A percentile compares a stretch with the other conserved stretches of the same genome.
Conservation (phyloP, 2,888 invertebrate species). For the Lasioglossum marginatum region DNA sequence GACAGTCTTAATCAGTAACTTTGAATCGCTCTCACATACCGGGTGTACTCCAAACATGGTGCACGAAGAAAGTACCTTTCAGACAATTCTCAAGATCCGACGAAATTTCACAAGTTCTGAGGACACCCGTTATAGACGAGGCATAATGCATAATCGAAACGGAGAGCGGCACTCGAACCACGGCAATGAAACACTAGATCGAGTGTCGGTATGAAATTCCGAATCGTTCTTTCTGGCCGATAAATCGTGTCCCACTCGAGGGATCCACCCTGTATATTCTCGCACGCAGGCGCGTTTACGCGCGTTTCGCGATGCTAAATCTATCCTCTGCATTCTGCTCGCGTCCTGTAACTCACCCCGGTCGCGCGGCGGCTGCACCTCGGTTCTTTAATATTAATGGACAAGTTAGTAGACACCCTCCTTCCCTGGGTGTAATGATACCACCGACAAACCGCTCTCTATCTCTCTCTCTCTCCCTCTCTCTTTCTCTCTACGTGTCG, state of each 20-base stretch:
- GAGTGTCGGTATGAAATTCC: neutral
- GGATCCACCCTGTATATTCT: slow-evolving; percentile 18
- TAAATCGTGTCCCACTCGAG: neutral
- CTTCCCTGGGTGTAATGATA: slow-evolving; percentile 62
- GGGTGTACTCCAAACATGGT: neutral
- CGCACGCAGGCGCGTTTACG: slow-evolving; percentile 57
- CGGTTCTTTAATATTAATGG: slow-evolving; percentile 83
- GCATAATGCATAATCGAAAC: neutral
- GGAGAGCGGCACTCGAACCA: neutral
- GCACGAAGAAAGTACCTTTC: neutral
- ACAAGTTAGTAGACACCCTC: slow-evolving; percentile 81
- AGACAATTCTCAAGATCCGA: neutral
- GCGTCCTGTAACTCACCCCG: slow-evolving; percentile 49
- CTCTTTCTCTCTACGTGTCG: slow-evolving; percentile 22
- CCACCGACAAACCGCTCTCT: slow-evolving; percentile 31
- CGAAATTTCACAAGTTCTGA: neutral
- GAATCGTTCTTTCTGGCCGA: neutral
- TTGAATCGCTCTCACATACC: neutral
- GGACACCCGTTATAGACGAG: neutral
- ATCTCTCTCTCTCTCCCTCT: neutral
- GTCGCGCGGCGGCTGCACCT: slow-evolving; percentile 72
- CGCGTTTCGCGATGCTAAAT: slow-evolving; percentile 56
- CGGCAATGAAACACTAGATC: neutral
- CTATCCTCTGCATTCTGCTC: slow-evolving; percentile 52
- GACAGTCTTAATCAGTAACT: neutral